phyloP scores from a whole-genome alignment of 2,113 vertebrate genomes.

The Pavo muticus region DNA sequence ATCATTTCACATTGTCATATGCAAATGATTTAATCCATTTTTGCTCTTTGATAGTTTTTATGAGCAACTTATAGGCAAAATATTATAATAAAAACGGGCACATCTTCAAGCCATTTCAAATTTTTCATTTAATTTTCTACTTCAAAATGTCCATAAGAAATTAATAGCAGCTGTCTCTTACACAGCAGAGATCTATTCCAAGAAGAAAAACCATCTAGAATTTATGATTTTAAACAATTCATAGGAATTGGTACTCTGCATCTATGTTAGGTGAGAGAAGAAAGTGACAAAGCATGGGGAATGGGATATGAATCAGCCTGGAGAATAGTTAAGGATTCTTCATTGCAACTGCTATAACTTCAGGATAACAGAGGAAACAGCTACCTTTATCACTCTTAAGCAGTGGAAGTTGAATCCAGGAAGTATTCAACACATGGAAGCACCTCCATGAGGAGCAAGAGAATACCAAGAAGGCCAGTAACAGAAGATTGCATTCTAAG shows the following conservation, averaged over 20 bases:
- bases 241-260: not conserved
- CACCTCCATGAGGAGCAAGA: not conserved
- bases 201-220: not conserved
- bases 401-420: not conserved
- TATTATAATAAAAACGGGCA: not conserved
- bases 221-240: not conserved
- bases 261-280: not conserved
- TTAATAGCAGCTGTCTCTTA: not conserved
- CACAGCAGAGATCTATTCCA: not conserved
- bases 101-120: not conserved
- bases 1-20: not conserved
- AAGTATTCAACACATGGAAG: not conserved
- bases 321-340: not conserved
- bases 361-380: not conserved
- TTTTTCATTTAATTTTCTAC: not conserved
- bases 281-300: not conserved
- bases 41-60: not conserved
- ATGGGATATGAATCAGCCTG: not conserved
- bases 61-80: not conserved
- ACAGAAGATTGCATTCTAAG: not conserved
- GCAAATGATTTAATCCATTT: slow-evolving; percentile 5
- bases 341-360: not conserved
- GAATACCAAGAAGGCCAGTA: not conserved
- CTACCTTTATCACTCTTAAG: not conserved
- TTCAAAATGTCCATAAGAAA: not conserved